Evolutionary conservation across 2,888 invertebrate genomes (phyloP), one percentile per base, ranked within the genome.

Genomic region (Torymus tubicola): DNA sequence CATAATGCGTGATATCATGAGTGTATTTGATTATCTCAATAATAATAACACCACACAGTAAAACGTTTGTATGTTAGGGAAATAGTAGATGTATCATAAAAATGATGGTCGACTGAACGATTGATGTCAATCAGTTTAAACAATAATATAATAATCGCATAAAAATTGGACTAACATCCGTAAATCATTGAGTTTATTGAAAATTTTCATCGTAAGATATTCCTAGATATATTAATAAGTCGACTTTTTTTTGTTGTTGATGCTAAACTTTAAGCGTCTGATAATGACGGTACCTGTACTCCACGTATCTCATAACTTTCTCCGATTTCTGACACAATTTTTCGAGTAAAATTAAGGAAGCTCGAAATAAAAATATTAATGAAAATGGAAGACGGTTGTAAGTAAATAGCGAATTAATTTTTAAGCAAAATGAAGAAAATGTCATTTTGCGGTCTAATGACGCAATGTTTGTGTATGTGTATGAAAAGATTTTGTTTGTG

Each of bases 201-300:
- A 53, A 52, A 60, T 65, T 69, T 60, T 69, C 57, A 58, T 81
- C 61, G 42, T 72, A 68, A 76, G 65, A 50, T 69, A 73, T 70
- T 68, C 31, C 52, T 69, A 80, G 60, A 52, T 87, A 42, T 42
- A 85, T 83, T 79, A 82, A 85, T 86, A 85, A 86, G 82, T 80
- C 84, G 84, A 85, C 57, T 70, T 77, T 81, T 2, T 85, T 5
- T 42, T 82, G 85, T 85, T 85, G 85, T 82, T 87, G 86, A 78
- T 84, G 84, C 83, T 79, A 83, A 5, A 84, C 42, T 71, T 78
- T 70, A 70, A 83, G 85, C 82, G 69, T 82, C 80, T 82, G 8
- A 42, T 42, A 61, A 82, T 77, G 84, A 83, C 86, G 86, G 88
- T 88, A 88, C 87, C 87, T 88, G 86, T 87, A 86, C 84, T 87